phyloP scores from a whole-genome alignment of 1,140 invertebrate species.

The Phthorimaea operculella region DNA sequence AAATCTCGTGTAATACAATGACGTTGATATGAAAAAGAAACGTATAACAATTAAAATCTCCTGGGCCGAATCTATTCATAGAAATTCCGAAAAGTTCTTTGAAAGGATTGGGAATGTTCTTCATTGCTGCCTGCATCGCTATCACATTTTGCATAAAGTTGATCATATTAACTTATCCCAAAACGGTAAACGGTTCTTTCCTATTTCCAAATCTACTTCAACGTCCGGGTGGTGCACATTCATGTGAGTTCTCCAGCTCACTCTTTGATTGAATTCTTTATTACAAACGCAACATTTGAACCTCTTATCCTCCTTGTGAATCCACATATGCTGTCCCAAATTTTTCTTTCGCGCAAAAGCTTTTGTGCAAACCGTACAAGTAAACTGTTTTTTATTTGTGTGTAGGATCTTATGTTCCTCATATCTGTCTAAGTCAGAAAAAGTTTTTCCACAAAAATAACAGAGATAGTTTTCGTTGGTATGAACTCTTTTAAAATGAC shows the following conservation, averaged over 20 bases:
- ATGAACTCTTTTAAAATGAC: constrained; percentile 22
- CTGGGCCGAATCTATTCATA: too few relatives aligned
- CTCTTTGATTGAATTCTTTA: constrained; percentile 10
- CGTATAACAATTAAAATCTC: too few relatives aligned
- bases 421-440: constrained; percentile 22
- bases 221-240: constrained; percentile 46
- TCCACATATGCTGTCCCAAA: constrained; percentile 46
- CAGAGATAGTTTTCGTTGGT: constrained; percentile 18
- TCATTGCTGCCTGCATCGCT: too few relatives aligned
- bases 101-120: too few relatives aligned
- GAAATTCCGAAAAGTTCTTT: too few relatives aligned
- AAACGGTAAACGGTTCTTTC: too few relatives aligned
- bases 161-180: too few relatives aligned
- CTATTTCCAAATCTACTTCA: constrained; percentile 30
- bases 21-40: too few relatives aligned
- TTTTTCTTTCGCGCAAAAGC: constrained; percentile 29
- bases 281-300: constrained; percentile 69
- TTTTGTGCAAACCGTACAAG: constrained; percentile 59
- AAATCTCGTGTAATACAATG: too few relatives aligned
- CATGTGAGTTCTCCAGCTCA: constrained; percentile 27
- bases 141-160: too few relatives aligned
- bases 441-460: constrained; percentile 13
- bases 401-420: constrained; percentile 59
- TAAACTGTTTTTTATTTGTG: constrained; percentile 57
- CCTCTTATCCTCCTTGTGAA: constrained; percentile 69